These are phyloP conservation scores for Hyperoplus lanceolatus DNA, from an alignment of 2,797 vertebrate species.

Conservation along the genomic window DNA sequence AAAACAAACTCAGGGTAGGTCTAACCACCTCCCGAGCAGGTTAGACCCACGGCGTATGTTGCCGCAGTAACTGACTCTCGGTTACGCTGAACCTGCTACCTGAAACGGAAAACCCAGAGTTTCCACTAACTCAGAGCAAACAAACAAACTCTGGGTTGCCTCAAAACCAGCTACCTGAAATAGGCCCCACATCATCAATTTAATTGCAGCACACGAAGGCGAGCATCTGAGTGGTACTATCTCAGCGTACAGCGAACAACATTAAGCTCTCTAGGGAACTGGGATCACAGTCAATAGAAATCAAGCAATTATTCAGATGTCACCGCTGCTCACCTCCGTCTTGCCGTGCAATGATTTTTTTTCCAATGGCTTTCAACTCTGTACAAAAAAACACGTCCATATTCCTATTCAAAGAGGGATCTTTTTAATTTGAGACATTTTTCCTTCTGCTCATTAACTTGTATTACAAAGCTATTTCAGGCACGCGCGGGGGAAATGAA, in stretches of 20 bases:
- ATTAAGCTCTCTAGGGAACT: slow-evolving; percentile 36
- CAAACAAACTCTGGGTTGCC: no score
- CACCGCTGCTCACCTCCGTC: slow-evolving; percentile 51
- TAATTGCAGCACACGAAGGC: slow-evolving; percentile 2
- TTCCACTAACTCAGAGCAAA: no score
- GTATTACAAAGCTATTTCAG: slow-evolving; percentile 58
- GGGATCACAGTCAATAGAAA: slow-evolving; percentile 47
- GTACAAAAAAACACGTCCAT: slow-evolving; percentile 28
- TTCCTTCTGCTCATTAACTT: slow-evolving; percentile 62
- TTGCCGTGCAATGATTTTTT: slow-evolving; percentile 8
- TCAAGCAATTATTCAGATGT: slow-evolving; percentile 51
- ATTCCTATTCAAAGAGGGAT: slow-evolving; percentile 30
- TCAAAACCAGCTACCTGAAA: no score
- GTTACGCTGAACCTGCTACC: no score
- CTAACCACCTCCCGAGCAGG: no score
- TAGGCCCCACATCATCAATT: slow-evolving; percentile 60
- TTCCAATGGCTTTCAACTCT: slow-evolving; percentile 46
- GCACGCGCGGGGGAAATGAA: slow-evolving; percentile 18
- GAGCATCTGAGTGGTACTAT: neutral
- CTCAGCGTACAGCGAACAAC: slow-evolving; percentile 1
- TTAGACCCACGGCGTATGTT: no score
- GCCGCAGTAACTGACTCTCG: no score
- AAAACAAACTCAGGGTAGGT: no score
- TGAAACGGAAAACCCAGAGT: no score
- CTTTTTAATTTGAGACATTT: slow-evolving; percentile 70